A percentile compares a stretch with the other conserved stretches of the same genome.
Conservation (phyloP, 1,140 invertebrate genomes). For the Drosophila lacteicornis region DNA sequence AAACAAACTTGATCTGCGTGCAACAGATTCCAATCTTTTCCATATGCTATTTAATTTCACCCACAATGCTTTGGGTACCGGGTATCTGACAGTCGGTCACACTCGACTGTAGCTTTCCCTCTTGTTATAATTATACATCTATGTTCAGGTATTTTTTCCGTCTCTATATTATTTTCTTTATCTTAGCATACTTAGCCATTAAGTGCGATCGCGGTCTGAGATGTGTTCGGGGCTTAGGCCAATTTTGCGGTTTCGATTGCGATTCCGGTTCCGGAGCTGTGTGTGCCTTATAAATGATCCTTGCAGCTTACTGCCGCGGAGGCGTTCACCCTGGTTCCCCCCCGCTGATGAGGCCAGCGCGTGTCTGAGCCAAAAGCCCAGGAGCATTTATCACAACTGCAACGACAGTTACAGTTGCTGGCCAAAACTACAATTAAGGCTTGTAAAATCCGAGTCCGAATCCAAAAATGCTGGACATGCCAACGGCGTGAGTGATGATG, state of each 20-base stretch:
- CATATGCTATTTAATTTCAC: too few relatives aligned
- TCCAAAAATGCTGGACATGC: conserved; percentile 25
- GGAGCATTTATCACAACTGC: conserved; percentile 65
- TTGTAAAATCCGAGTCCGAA: background rate
- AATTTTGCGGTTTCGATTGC: conserved; percentile 47
- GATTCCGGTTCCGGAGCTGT: background rate
- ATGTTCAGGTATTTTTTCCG: too few relatives aligned
- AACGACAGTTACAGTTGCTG: conserved; percentile 35
- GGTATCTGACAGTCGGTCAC: too few relatives aligned
- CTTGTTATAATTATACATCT: too few relatives aligned
- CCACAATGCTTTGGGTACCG: too few relatives aligned
- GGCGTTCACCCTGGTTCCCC: background rate
- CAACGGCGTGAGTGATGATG: conserved; percentile 60
- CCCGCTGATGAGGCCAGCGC: conserved; percentile 17
- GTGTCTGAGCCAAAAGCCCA: conserved; percentile 58
- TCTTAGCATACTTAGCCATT: conserved; percentile 5
- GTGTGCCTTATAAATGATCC: conserved; percentile 34
- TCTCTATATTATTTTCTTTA: background rate
- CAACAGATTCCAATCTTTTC: too few relatives aligned
- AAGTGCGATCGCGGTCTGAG: conserved; percentile 30
- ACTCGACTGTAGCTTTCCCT: too few relatives aligned
- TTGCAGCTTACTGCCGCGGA: background rate
- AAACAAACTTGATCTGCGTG: too few relatives aligned
- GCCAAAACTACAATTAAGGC: conserved; percentile 34
- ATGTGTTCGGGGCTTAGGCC: conserved; percentile 8